Base-by-base conservation (phyloP, 2,888 invertebrate species). In the Temnothorax ravouxi region DNA sequence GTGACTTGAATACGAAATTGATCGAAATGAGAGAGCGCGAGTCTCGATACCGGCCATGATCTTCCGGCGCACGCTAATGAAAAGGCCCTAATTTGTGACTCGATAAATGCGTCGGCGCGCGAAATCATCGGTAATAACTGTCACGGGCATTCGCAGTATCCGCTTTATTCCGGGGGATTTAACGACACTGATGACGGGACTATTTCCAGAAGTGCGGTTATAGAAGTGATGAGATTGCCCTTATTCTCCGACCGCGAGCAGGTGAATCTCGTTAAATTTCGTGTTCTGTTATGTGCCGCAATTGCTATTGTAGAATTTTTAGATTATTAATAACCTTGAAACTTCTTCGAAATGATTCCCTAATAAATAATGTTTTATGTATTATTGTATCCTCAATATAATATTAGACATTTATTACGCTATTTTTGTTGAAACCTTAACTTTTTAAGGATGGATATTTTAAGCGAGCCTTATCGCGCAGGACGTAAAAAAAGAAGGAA, bases 181-280 rank as follows among this genome's bases (percentile, higher is more conserved):
- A 59, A 72, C 44, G 71, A 34, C 79, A 47, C 25, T n/a, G 79
- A 72, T n/a, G 79, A 80, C 59, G 18, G 71, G 56, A 34, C 25
- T 80, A 80, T 72, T 71, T 79, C 38, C 72, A 71, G 79, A 80
- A 47, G 47, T 56, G 15, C 54, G 41, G 56, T 77, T 77, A 77
- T 29, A 67, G n/a, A n/a, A 13, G 21, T 44, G 72, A 72, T 47
- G 47, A 59, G 59, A 61, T 72, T 61, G 59, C 13, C 38, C 79
- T 59, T 80, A 80, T 80, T 80, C 38, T 72, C 21, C 47, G 47
- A n/a, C 8, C n/a, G 13, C 75, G 76, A 82, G 44, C 47, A 47
- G 44, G 47, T 54, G 15, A 54, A 50, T 80, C 62, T 47, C 64
- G 0, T 80, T 71, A 62, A 67, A 62, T 66, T 69, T 34, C 9